Evolutionary conservation across 1,140 invertebrate genomes (phyloP), one percentile per base, ranked within the genome.

Genomic region (Ooceraea biroi): DNA sequence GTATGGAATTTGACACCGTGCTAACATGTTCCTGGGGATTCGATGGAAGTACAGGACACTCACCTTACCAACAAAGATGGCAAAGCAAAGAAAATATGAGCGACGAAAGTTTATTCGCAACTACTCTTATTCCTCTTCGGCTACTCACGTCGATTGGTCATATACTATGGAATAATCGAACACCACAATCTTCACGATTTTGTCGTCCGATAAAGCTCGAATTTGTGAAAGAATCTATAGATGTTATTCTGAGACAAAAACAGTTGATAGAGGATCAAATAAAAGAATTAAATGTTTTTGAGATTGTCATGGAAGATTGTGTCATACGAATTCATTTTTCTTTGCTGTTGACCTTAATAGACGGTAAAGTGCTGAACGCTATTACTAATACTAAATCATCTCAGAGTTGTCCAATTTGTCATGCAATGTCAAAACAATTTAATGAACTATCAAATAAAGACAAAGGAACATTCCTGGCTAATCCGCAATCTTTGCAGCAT

Each of bases 121-220:
- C 73, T 50, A 1, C 14, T 27, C 0, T 61, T 14, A 27, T 50
- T 2, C 36, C 57, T 17, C 19, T 48, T 69, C 17, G n/a, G 19
- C 19, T 55, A 55, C n/a, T 55, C 3, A 55, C 50, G 3, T 5
- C n/a, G 19, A 10, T 5, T 55, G 10, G 10, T 10, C 4, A 30
- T 8, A 60, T 63, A 19, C 27, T 82, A 48, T 82, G 77, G 65
- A 52, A 50, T 19, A 82, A 82, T 41, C 25, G 46, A 46, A 19
- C 77, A 36, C 30, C 77, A 7, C 52, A 69, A 27, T 82, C 77
- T 27, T 5, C 41, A 1, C 36, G 77, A 52, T 69, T 82, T 82
- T 82, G 77, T 25, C 46, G 65, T 1, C 77, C 77, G 11, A 65
- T 65, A 11, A 65, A 65, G 19, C 5, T 65, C 2, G 10, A 65